Evolutionary conservation across 2,888 invertebrate species (phyloP).

Genomic region (Drosophila villosipedis): DNA sequence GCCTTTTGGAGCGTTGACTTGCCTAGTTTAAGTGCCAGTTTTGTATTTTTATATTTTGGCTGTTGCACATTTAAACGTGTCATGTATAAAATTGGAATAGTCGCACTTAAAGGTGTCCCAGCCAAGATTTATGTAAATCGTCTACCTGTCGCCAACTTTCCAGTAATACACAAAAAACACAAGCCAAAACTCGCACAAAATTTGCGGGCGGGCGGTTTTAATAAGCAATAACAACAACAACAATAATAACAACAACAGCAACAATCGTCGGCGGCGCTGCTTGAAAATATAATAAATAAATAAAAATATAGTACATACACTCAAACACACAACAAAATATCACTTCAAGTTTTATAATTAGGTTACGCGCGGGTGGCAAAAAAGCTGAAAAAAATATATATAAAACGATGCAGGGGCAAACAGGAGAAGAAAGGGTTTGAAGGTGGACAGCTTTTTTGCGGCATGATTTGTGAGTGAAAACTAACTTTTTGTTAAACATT

Average conservation of each 20-base stretch:
- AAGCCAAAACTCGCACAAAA: conserved; percentile 14
- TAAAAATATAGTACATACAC: conserved; percentile 5
- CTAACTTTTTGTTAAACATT: neutral
- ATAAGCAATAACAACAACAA: conserved; percentile 34
- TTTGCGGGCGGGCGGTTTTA: conserved; percentile 47
- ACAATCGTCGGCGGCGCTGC: conserved; percentile 34
- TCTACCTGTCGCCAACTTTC: conserved; percentile 56
- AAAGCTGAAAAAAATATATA: conserved; percentile 47
- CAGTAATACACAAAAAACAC: conserved; percentile 17
- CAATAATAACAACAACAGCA: conserved; percentile 18
- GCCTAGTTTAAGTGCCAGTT: neutral
- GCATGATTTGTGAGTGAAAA: conserved; percentile 42
- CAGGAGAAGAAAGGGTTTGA: neutral
- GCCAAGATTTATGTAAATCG: conserved; percentile 4
- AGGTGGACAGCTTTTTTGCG: conserved; percentile 1
- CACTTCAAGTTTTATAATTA: conserved; percentile 71
- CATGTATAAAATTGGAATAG: conserved; percentile 13
- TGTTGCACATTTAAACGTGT: conserved; percentile 18
- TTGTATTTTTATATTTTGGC: neutral
- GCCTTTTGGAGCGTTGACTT: neutral
- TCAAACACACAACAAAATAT: conserved; percentile 20
- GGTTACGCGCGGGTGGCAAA: conserved; percentile 72
- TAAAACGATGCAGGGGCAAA: neutral
- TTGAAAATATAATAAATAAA: conserved; percentile 35
- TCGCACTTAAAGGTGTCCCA: neutral